Evolutionary conservation across 2,797 vertebrate species (phyloP), one percentile per base, ranked within the genome.

Genomic region (Rhinatrema bivittatum): DNA sequence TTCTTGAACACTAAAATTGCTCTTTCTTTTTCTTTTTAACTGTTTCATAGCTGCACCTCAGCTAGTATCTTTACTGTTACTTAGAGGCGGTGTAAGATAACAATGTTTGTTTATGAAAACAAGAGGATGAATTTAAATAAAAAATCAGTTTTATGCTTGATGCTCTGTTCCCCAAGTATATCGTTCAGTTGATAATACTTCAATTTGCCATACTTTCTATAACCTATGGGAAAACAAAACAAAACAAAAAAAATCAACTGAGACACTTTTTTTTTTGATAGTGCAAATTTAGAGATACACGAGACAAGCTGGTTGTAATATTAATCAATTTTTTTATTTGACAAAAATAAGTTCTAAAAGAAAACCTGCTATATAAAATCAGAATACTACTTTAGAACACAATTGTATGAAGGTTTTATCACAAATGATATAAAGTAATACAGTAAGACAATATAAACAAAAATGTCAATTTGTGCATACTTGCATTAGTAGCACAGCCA

Each of bases 1-100:
- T 78, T 97, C 90, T 68, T 90, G 89, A 53, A 96, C 88, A 3
- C 89, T 95, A 76, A 94, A 97, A 81, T 96, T 96, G 57, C 90
- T 94, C 87, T 96, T 96, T 48, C 91, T 85, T 72, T 92, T 94
- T 54, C 93, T 86, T 77, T 93, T 92, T 43, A 92, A 74, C 57
- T 94, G 89, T 74, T 93, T 94, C 79, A 91, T 87, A 76, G 90
- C 74, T 62, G 53, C 54, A 72, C 56, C 13, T 53, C 69, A n/a
- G n/a, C n/a, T n/a, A 43, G 36, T 65, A 38, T 66, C 62, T 33
- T 60, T 56, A 64, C 24, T 33, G 41, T 36, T 50, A 47, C 2
- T 51, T 29, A 42, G 40, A 32, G 65, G 19, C 29, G 22, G 47
- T 32, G 30, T 42, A 32, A 50, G 36, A 36, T 55, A 16, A 51